Percentiles rank a stretch among this genome's conserved stretches.
Conservation (phyloP, 2,797 vertebrate species). For the Anabas testudineus region DNA sequence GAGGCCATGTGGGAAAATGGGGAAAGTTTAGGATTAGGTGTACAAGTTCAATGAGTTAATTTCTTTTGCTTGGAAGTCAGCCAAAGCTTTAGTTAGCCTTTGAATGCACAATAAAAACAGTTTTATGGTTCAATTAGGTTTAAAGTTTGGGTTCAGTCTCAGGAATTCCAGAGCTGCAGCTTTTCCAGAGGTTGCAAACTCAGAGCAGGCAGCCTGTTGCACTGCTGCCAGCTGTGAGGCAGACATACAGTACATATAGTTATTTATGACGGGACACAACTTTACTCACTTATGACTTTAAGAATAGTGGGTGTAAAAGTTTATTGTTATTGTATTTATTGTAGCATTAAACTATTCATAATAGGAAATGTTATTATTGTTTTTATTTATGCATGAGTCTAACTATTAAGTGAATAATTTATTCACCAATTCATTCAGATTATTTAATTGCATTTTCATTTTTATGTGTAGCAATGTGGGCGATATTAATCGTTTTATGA, state of each 20-base stretch:
- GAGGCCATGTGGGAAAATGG: conserved; percentile 46
- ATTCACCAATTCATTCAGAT: not conserved
- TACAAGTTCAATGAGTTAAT: conserved; percentile 55
- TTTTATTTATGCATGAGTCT: not conserved
- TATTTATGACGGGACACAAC: conserved; percentile 13
- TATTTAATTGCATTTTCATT: not conserved
- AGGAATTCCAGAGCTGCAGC: conserved; percentile 15
- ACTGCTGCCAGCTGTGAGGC: not conserved
- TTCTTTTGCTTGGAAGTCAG: conserved; percentile 32
- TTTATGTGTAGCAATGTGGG: not conserved
- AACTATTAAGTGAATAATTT: not conserved
- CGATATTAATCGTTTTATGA: not conserved
- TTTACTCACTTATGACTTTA: conserved; percentile 7
- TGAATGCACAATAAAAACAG: conserved; percentile 24
- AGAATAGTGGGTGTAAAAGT: not conserved
- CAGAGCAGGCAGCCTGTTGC: conserved; percentile 8
- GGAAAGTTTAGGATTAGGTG: conserved; percentile 46
- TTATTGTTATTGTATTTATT: not conserved
- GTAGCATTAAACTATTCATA: not conserved
- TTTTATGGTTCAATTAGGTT: conserved; percentile 34
- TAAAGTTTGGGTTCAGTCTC: conserved; percentile 18
- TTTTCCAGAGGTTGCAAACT: conserved; percentile 14
- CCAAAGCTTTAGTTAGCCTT: conserved; percentile 35
- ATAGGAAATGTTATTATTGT: not conserved
- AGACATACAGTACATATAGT: not conserved